A percentile compares a stretch with the other conserved stretches of the same genome.
Evolutionary conservation across 1,140 invertebrate genomes (phyloP).

Genomic region (Drosophila seguyi): DNA sequence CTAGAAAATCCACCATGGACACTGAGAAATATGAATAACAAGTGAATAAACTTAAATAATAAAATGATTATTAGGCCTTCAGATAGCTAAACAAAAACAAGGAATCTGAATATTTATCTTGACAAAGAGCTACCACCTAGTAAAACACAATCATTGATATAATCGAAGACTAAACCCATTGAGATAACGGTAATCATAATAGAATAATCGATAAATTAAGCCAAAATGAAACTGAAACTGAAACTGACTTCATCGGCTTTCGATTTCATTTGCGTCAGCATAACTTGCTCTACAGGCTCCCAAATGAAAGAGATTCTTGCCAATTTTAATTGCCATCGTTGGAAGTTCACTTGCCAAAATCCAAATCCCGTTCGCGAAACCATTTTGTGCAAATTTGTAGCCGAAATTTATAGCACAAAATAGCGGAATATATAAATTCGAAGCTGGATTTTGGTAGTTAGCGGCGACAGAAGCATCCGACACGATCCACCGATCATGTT

Average conservation of each 20-base stretch:
- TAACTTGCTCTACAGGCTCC: constrained; percentile 38
- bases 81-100: not conserved
- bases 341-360: constrained; percentile 30
- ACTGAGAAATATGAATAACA: not conserved
- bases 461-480: constrained; percentile 17
- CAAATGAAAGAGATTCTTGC: constrained; percentile 24
- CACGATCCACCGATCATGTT: constrained; percentile 49
- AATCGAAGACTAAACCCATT: constrained; percentile 4
- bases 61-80: not conserved
- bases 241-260: constrained; percentile 21
- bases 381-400: constrained; percentile 49
- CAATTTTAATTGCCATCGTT: constrained; percentile 20
- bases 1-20: not conserved
- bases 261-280: constrained; percentile 37
- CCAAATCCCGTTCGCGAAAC: constrained; percentile 17
- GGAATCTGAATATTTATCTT: not conserved
- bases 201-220: constrained; percentile 27
- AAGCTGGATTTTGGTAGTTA: constrained; percentile 33
- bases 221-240: not conserved
- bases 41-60: not conserved
- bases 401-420: constrained; percentile 45
- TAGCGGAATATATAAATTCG: constrained; percentile 30
- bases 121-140: constrained; percentile 3
- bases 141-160: constrained; percentile 2
- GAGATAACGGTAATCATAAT: constrained; percentile 25